A percentile compares a stretch with the other conserved stretches of the same genome.
phyloP scores from a whole-genome alignment of 2,113 vertebrate genomes.

The Hippocampus comes region DNA sequence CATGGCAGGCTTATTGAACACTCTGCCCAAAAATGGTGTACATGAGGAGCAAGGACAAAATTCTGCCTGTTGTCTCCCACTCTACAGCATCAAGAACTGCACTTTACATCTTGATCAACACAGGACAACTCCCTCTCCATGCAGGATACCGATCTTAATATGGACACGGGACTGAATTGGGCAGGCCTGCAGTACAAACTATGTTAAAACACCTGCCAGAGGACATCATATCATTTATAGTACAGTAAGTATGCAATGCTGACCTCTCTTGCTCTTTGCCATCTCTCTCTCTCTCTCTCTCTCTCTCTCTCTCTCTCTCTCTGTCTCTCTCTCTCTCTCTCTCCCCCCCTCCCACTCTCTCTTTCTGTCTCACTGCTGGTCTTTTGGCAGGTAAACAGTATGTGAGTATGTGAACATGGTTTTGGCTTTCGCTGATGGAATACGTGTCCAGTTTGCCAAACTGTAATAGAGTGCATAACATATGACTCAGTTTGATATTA shows the following conservation, averaged over 20 bases:
- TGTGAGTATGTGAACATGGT: background rate
- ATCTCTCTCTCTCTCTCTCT: background rate
- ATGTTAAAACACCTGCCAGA: constrained; percentile 25
- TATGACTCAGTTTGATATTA: constrained; percentile 1
- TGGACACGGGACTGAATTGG: constrained; percentile 15
- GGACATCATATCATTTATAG: constrained; percentile 6
- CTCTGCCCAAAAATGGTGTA: too few species aligned
- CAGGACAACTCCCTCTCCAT: constrained; percentile 1
- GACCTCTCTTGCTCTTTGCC: constrained; percentile 3
- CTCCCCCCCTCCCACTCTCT: background rate
- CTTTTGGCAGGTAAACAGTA: constrained; percentile 5
- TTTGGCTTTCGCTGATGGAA: constrained; percentile 4
- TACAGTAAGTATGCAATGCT: background rate
- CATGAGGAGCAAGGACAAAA: background rate
- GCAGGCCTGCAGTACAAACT: constrained; percentile 12
- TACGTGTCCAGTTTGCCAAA: constrained; percentile 25
- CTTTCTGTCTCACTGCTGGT: background rate
- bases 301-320: background rate
- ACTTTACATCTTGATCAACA: constrained; percentile 11
- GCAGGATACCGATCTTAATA: constrained; percentile 28
- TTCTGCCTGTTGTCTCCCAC: background rate
- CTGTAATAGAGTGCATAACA: constrained; percentile 25
- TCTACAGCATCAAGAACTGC: background rate
- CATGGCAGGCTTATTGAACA: too few species aligned
- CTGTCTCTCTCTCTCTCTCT: background rate